Percentiles rank a stretch among this genome's conserved stretches.
phyloP scores from a whole-genome alignment of 2,888 invertebrate genomes.

The Nemotelus nigrinus region DNA sequence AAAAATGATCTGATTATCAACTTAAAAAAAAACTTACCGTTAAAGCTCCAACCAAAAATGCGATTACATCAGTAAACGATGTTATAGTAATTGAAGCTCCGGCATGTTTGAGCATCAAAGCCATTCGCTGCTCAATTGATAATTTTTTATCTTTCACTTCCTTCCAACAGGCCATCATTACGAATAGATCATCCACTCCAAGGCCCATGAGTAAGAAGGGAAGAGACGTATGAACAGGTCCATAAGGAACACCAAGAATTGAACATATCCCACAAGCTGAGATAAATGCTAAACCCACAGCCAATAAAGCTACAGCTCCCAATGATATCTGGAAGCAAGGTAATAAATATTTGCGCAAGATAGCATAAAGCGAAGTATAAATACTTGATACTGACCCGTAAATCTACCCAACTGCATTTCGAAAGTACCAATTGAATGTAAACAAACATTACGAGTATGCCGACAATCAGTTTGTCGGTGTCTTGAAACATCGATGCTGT shows the following conservation, averaged over 20 bases:
- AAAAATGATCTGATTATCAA: too few relatives aligned
- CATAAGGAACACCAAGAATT: conserved; percentile 75
- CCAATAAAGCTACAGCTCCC: conserved; percentile 74
- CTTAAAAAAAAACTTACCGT: conserved; percentile 67
- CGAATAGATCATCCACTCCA: conserved; percentile 86
- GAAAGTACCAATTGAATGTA: conserved; percentile 80
- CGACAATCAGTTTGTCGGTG: conserved; percentile 73
- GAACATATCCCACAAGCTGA: conserved; percentile 79
- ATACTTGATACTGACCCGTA: conserved; percentile 67
- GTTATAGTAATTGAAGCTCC: conserved; percentile 87
- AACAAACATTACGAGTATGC: conserved; percentile 76
- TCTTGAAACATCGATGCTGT: conserved; percentile 77
- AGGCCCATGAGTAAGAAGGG: conserved; percentile 85
- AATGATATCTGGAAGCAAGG: conserved; percentile 68
- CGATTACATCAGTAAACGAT: conserved; percentile 83
- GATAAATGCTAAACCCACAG: conserved; percentile 78
- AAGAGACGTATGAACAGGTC: conserved; percentile 83
- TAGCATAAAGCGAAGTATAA: not conserved
- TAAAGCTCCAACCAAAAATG: conserved; percentile 80
- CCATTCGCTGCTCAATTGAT: conserved; percentile 73
- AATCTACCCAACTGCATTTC: conserved; percentile 78
- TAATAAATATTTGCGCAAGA: not conserved
- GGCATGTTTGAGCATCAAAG: conserved; percentile 78
- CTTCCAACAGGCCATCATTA: conserved; percentile 82
- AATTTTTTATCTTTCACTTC: conserved; percentile 69